phyloP scores from a whole-genome alignment of 1,140 invertebrate genomes.

The Eriocheir sinensis region DNA sequence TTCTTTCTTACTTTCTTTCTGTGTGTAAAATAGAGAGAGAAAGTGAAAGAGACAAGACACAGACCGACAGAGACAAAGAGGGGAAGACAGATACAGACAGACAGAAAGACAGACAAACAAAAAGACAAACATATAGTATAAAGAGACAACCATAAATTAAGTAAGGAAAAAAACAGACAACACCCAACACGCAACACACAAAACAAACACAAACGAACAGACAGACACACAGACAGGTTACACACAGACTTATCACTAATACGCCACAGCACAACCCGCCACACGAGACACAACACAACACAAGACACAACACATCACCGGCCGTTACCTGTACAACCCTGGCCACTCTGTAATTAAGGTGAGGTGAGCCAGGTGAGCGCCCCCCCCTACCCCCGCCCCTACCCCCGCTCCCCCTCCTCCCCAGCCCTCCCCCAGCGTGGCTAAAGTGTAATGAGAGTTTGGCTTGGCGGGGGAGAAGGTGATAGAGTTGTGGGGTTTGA shows the following conservation, averaged over 20 bases:
- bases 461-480: background rate
- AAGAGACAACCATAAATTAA: no score
- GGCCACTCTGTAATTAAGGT: background rate
- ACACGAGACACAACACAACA: background rate
- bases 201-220: no score
- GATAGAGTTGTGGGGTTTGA: background rate
- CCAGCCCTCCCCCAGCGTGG: background rate
- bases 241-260: no score
- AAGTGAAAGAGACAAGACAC: slow-evolving; percentile 1
- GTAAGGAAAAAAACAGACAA: no score
- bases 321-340: background rate
- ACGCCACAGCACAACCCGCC: background rate
- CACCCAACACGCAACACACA: no score
- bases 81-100: no score
- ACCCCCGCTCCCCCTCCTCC: no score
- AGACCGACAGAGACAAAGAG: no score
- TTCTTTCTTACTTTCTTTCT: background rate
- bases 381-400: no score
- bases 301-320: background rate
- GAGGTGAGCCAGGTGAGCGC: background rate
- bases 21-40: background rate
- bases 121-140: no score
- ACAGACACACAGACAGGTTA: no score
- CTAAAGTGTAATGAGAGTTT: background rate
- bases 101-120: no score